Conservation (phyloP, 1,140 invertebrate species). For the Bradysia coprophila region DNA sequence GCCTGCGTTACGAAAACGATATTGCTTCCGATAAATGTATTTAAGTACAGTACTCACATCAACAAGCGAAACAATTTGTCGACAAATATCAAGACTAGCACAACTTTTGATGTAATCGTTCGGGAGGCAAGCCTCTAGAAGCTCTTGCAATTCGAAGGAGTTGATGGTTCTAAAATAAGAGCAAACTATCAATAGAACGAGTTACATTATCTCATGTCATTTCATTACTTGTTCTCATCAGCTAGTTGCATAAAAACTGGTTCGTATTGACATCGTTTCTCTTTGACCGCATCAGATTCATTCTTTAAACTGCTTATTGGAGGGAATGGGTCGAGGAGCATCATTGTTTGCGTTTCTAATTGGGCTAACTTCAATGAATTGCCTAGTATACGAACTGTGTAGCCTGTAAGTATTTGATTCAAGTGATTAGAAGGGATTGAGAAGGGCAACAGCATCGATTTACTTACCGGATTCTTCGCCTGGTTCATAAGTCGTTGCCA, state of each 20-base stretch:
- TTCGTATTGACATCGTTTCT: slow-evolving; percentile 54
- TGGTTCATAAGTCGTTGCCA: slow-evolving; percentile 84
- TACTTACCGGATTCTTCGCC: slow-evolving; percentile 56
- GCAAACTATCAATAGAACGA: neutral
- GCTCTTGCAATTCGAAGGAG: slow-evolving; percentile 79
- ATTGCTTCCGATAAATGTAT: too few relatives aligned
- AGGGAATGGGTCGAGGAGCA: slow-evolving; percentile 58
- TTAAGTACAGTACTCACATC: slow-evolving; percentile 42
- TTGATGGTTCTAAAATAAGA: slow-evolving; percentile 53
- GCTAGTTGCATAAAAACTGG: slow-evolving; percentile 77
- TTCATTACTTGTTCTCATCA: slow-evolving; percentile 45
- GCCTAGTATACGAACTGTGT: slow-evolving; percentile 19
- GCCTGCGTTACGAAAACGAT: too few relatives aligned
- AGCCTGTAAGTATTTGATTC: slow-evolving; percentile 5
- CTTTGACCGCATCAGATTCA: slow-evolving; percentile 14
- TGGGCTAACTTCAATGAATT: slow-evolving; percentile 15
- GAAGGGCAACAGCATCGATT: neutral
- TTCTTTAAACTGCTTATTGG: slow-evolving; percentile 34
- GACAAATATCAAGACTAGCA: slow-evolving; percentile 78
- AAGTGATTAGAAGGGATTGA: neutral
- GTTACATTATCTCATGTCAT: neutral
- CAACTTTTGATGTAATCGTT: slow-evolving; percentile 93
- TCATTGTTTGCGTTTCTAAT: slow-evolving; percentile 58
- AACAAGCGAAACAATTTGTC: slow-evolving; percentile 73
- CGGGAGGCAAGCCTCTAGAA: slow-evolving; percentile 77